A percentile compares a stretch with the other conserved stretches of the same genome.
phyloP scores from a whole-genome alignment of 1,140 invertebrate species.

The Octopus sinensis region DNA sequence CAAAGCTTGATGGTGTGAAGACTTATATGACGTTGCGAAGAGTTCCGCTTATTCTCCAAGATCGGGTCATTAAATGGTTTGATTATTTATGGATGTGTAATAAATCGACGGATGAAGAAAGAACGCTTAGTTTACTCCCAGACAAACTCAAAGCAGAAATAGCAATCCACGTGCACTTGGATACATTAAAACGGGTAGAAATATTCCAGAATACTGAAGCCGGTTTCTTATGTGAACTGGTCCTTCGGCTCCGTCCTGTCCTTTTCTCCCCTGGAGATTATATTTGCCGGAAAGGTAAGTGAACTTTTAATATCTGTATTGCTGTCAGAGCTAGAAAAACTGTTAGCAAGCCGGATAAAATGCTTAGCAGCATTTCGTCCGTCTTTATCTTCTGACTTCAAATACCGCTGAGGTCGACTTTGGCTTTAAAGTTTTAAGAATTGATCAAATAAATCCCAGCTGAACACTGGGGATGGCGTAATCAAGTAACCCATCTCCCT shows the following conservation, averaged over 20 bases:
- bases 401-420: too few species aligned
- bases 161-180: slow-evolving; percentile 96
- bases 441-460: too few species aligned
- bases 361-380: too few species aligned
- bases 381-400: too few species aligned
- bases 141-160: slow-evolving; percentile 98
- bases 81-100: slow-evolving; percentile 98
- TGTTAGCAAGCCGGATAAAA: background rate
- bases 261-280: slow-evolving; percentile 97
- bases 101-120: slow-evolving; percentile 96
- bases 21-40: slow-evolving; percentile 96
- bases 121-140: slow-evolving; percentile 58
- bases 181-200: slow-evolving; percentile 94
- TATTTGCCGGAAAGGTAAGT: slow-evolving; percentile 94
- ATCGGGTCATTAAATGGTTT: slow-evolving; percentile 99
- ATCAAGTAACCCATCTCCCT: too few species aligned
- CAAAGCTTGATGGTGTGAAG: slow-evolving; percentile 95
- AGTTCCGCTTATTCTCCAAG: slow-evolving; percentile 90
- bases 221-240: slow-evolving; percentile 95
- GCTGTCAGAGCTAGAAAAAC: background rate
- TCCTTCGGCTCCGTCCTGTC: slow-evolving; percentile 87
- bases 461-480: too few species aligned
- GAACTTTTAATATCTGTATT: background rate
- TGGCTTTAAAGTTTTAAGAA: too few species aligned
- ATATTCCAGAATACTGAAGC: slow-evolving; percentile 99